Evolutionary conservation across 1,140 invertebrate genomes (phyloP), one percentile per base, ranked within the genome.

Genomic region (Trichoplusia ni): DNA sequence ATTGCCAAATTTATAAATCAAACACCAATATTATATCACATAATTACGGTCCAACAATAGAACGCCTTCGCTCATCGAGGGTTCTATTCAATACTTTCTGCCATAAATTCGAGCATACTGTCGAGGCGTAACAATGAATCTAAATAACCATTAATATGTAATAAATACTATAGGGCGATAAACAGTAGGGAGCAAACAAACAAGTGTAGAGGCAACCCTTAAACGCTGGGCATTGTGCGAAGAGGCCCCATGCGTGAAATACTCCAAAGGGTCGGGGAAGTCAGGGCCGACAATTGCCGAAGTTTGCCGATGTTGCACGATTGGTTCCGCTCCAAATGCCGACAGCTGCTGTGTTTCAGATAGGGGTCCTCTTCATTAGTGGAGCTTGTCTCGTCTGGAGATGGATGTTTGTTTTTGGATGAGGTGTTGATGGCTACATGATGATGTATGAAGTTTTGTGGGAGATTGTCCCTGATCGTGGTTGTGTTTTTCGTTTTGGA

Each of bases 71-170:
- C 76, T 80, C 73, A 75, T 71, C 70, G 71, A 72, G 79, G 80
- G 81, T 75, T 49, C 77, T 59, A 81, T 86, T 78, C 75, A 85
- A 88, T 81, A 79, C 76, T 85, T 82, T 75, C 76, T 68, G 70
- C 82, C 76, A 86, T 90, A 86, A 90, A 88, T 87, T 87, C 82
- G 70, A 90, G 81, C 87, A 86, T 88, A 90, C 87, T 87, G 87
- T 82, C 71, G 66, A 73, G 75, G 77, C 82, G 71, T 79, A 86
- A 90, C 86, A 90, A 90, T 90, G 84, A 90, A 84, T 86, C 86
- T 80, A 90, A 90, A 90, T 89, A 90, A 90, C 86, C 84, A 90
- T 90, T 90, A 90, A 90, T 89, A 90, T 86, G 86, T 89, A 87
- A 90, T 90, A 90, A 90, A 90, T 90, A 89, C 86, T 85, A 82